Percentiles rank a stretch among this genome's conserved stretches.
phyloP scores from a whole-genome alignment of 1,140 invertebrate genomes.

The Drosophila parabipectinata region DNA sequence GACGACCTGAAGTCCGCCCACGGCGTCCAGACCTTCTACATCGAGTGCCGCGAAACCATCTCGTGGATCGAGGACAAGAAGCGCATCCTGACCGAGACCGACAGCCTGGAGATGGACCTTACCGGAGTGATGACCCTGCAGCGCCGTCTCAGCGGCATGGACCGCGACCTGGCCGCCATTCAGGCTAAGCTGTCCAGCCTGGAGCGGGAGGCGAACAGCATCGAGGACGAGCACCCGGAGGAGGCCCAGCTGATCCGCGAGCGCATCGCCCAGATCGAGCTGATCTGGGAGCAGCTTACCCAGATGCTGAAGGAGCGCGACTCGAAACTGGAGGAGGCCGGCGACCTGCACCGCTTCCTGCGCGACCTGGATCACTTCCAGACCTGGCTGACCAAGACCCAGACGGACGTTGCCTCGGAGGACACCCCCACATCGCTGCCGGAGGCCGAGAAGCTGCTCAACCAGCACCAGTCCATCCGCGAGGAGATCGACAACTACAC shows the following conservation, averaged over 20 bases:
- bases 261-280: conserved; percentile 93
- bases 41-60: conserved; percentile 99
- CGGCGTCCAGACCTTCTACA: conserved; percentile 99
- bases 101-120: conserved; percentile 96
- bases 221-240: conserved; percentile 97
- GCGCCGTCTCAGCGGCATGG: conserved; percentile 97
- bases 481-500: conserved; percentile 99
- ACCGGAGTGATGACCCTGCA: conserved; percentile 93
- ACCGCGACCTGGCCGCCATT: conserved; percentile 98
- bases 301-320: conserved; percentile 99
- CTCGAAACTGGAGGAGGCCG: conserved; percentile 98
- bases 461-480: conserved; percentile 98
- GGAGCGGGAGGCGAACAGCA: conserved; percentile 95
- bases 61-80: conserved; percentile 99
- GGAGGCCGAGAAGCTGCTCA: conserved; percentile 98
- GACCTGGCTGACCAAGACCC: conserved; percentile 98
- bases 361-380: conserved; percentile 99
- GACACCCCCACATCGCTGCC: conserved; percentile 98
- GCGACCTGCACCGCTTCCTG: conserved; percentile 98
- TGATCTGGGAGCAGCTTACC: conserved; percentile 98
- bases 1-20: conserved; percentile 98
- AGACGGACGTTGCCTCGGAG: conserved; percentile 98
- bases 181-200: conserved; percentile 97
- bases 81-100: conserved; percentile 97
- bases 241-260: conserved; percentile 97